A percentile compares a stretch with the other conserved stretches of the same genome.
Evolutionary conservation across 2,797 vertebrate species (phyloP).

Genomic region (Benthosema pterotum): DNA sequence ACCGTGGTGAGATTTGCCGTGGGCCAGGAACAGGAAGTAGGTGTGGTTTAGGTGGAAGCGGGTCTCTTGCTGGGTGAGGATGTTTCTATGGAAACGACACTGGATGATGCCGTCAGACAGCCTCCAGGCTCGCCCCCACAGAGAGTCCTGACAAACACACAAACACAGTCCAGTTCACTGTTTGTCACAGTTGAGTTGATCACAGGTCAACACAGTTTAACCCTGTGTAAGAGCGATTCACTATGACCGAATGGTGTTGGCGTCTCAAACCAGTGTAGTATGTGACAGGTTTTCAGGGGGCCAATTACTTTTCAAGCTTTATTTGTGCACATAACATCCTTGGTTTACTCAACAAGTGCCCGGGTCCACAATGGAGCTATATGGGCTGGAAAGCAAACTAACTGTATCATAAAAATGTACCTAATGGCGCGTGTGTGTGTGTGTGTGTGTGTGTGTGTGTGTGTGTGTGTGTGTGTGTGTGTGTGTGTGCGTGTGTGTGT

Average conservation of each 20-base stretch:
- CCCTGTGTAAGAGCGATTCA: too few relatives aligned
- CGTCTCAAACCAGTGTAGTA: too few relatives aligned
- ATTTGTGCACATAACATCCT: too few relatives aligned
- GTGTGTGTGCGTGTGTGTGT: not conserved
- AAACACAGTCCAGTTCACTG: not conserved
- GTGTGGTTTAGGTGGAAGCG: constrained; percentile 81
- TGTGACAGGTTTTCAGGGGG: too few relatives aligned
- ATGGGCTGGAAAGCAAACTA: too few relatives aligned
- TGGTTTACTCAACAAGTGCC: too few relatives aligned
- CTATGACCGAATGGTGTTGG: too few relatives aligned
- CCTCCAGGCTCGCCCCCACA: constrained; percentile 82
- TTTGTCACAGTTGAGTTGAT: too few relatives aligned
- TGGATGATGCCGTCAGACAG: constrained; percentile 82
- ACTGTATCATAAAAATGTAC: too few relatives aligned
- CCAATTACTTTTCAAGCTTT: too few relatives aligned
- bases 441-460: not conserved
- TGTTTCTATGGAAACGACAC: constrained; percentile 84
- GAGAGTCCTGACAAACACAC: constrained; percentile 66
- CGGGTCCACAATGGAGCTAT: too few relatives aligned
- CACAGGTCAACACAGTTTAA: too few relatives aligned
- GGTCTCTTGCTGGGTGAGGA: constrained; percentile 56
- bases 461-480: not conserved
- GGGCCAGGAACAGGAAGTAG: constrained; percentile 87
- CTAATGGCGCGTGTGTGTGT: not conserved
- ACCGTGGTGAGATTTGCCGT: constrained; percentile 81